phyloP scores from a whole-genome alignment of 2,113 vertebrate genomes.

The Atlantisia rogersi region DNA sequence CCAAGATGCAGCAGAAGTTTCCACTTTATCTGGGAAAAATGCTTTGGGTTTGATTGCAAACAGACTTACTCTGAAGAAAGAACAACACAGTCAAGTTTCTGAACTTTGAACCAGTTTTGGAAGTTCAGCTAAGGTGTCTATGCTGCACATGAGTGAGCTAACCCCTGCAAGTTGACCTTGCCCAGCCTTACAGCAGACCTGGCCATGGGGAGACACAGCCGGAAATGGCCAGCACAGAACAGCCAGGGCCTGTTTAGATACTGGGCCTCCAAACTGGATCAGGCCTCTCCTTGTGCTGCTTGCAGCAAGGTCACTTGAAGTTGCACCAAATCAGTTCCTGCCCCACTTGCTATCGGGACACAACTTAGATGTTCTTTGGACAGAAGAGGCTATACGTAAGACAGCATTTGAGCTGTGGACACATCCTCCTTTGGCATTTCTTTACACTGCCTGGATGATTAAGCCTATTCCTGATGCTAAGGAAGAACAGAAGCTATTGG shows the following conservation, averaged over 20 bases:
- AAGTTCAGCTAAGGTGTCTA: neutral
- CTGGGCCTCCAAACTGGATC: neutral
- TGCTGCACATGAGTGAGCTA: rapidly evolving
- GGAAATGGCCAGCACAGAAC: neutral
- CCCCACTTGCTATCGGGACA: neutral
- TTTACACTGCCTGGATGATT: neutral
- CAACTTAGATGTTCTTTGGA: neutral
- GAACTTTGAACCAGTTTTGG: neutral
- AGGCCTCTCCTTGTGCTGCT: neutral
- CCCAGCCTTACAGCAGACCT: neutral
- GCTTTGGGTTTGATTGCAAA: neutral
- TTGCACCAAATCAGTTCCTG: neutral
- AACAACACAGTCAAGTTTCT: neutral
- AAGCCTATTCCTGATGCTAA: neutral
- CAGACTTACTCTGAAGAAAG: neutral
- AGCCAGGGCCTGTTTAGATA: rapidly evolving
- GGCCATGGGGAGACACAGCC: neutral
- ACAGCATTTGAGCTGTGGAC: neutral
- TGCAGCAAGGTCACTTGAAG: neutral
- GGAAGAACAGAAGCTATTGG: neutral
- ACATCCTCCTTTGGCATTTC: neutral
- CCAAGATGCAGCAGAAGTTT: neutral
- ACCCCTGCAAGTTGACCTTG: rapidly evolving
- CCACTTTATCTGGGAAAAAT: neutral
- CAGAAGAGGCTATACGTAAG: neutral